A percentile compares a stretch with the other conserved stretches of the same genome.
Evolutionary conservation across 2,888 invertebrate genomes (phyloP).

Genomic region (Cosmia trapezina): DNA sequence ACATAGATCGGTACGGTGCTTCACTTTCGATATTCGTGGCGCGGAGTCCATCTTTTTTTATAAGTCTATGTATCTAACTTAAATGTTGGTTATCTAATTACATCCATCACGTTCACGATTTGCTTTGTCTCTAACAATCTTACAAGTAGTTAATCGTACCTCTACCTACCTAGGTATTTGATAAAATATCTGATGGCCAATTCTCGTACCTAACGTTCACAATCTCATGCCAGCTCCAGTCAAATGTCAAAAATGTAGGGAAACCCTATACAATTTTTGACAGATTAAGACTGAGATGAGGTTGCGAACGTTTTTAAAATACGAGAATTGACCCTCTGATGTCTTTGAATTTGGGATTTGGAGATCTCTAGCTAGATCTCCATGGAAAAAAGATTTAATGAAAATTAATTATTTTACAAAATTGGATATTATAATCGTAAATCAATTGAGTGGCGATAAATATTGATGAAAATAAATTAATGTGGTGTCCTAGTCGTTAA

Average conservation of each 20-base stretch:
- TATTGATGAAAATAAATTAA: constrained; percentile 4
- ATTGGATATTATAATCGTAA: constrained; percentile 1
- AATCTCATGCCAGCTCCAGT: too few species aligned
- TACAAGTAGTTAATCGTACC: not conserved
- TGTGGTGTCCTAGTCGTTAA: constrained; percentile 63
- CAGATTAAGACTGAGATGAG: too few species aligned
- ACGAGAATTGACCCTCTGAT: too few species aligned
- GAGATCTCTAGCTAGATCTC: too few species aligned
- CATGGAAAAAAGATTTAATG: not conserved
- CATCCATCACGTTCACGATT: not conserved
- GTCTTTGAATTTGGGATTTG: not conserved
- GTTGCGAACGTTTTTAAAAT: too few species aligned
- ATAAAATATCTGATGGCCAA: not conserved
- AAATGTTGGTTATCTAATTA: not conserved
- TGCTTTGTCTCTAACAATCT: not conserved
- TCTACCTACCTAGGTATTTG: not conserved
- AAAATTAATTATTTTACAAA: not conserved
- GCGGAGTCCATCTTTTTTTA: too few species aligned
- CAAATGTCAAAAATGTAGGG: too few species aligned
- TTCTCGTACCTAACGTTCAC: too few species aligned
- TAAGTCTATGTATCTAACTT: too few species aligned
- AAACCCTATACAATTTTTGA: too few species aligned
- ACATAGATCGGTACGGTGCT: too few species aligned
- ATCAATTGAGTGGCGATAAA: not conserved
- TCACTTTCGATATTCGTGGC: too few species aligned